A percentile compares a stretch with the other conserved stretches of the same genome.
phyloP scores from a whole-genome alignment of 2,888 invertebrate genomes.

The Cephus pulcher region DNA sequence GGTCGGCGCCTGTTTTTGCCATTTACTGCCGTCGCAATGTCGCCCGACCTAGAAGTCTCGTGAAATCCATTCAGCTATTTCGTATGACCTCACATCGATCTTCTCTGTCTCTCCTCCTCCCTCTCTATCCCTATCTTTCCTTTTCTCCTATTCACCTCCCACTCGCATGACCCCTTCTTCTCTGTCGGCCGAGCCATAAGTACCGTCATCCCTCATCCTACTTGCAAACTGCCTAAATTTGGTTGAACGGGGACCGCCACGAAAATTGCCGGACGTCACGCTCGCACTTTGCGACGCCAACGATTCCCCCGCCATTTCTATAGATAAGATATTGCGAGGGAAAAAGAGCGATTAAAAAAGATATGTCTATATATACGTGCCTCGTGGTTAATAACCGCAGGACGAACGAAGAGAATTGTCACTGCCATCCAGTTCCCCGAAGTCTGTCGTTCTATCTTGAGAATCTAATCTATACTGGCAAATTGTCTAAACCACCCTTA shows the following conservation, averaged over 20 bases:
- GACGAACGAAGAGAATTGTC: background rate
- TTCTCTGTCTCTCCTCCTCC: slow-evolving; percentile 11
- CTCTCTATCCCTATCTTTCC: slow-evolving; percentile 18
- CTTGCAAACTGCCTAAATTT: background rate
- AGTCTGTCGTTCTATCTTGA: background rate
- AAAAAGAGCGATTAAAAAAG: slow-evolving; percentile 6
- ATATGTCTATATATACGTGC: no score
- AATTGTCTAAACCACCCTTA: background rate
- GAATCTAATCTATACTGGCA: background rate
- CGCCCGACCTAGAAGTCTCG: background rate
- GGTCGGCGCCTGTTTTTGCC: background rate
- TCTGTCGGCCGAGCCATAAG: background rate
- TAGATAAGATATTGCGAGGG: slow-evolving; percentile 3
- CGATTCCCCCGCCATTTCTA: background rate
- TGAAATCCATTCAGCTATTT: background rate
- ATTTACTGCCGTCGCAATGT: background rate
- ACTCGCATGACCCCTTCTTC: slow-evolving; percentile 14
- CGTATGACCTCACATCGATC: background rate
- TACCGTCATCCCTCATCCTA: background rate
- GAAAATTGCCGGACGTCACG: background rate
- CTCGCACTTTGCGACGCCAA: background rate
- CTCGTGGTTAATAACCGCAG: background rate
- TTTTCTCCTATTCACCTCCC: slow-evolving; percentile 8
- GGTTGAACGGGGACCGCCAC: background rate
- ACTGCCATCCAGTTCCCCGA: background rate